These are phyloP conservation scores for Rhamphomyia laevipes DNA, from an alignment of 2,888 invertebrate species.

Conservation along the genomic window DNA sequence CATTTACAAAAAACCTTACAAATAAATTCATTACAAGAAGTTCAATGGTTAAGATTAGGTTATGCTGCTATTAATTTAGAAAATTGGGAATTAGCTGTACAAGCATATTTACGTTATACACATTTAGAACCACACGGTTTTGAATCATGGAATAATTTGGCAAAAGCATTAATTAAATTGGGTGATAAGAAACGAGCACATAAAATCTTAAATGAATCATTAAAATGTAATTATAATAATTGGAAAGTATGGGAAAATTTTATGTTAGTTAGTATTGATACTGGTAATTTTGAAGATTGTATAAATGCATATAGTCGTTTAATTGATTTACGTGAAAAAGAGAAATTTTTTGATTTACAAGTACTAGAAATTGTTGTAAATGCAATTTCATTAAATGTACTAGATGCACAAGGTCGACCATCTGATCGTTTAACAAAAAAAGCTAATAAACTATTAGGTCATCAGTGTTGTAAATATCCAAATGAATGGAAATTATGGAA, in stretches of 20 bases:
- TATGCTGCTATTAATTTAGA: constrained; percentile 69
- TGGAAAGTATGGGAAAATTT: constrained; percentile 95
- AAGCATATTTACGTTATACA: constrained; percentile 77
- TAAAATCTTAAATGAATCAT: constrained; percentile 72
- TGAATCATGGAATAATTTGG: constrained; percentile 97
- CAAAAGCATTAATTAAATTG: constrained; percentile 80
- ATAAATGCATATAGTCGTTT: constrained; percentile 75
- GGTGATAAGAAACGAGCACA: constrained; percentile 80
- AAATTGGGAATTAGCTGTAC: constrained; percentile 71
- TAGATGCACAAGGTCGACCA: constrained; percentile 49
- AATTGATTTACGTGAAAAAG: constrained; percentile 63
- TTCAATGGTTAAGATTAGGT: constrained; percentile 77
- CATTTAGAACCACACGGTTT: constrained; percentile 78
- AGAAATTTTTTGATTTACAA: constrained; percentile 64
- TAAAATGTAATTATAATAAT: constrained; percentile 85
- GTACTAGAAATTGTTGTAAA: constrained; percentile 60
- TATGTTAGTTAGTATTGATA: constrained; percentile 75
- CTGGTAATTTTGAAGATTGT: constrained; percentile 73
- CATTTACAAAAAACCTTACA: constrained; percentile 73
- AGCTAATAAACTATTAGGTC: constrained; percentile 27
- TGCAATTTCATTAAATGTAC: constrained; percentile 51
- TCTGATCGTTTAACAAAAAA: constrained; percentile 32
- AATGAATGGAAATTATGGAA: constrained; percentile 70
- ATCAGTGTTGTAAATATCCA: constrained; percentile 39
- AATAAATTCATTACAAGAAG: constrained; percentile 77